Evolutionary conservation across 2,797 vertebrate genomes (phyloP).

Genomic region (Coracias cyanogaster): DNA sequence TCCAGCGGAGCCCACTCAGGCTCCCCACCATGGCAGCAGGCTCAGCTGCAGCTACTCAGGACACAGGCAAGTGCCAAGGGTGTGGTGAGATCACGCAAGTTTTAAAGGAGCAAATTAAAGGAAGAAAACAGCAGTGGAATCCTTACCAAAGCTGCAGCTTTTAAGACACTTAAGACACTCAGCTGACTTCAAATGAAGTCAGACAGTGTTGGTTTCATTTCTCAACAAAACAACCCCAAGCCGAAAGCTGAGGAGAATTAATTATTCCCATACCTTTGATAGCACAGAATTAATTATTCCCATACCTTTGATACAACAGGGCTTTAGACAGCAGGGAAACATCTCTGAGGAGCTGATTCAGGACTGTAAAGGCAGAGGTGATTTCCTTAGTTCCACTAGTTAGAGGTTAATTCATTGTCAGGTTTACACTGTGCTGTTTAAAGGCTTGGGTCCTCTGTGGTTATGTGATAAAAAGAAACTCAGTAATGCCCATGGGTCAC

Average conservation of each 20-base stretch:
- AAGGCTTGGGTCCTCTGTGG: slow-evolving; percentile 22
- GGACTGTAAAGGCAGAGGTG: background rate
- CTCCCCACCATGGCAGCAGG: background rate
- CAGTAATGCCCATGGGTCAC: background rate
- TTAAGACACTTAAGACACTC: background rate
- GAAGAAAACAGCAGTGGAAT: background rate
- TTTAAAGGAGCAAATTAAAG: background rate
- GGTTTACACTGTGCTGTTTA: background rate
- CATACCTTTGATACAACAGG: background rate
- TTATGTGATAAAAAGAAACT: slow-evolving; percentile 9
- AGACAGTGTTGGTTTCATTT: background rate
- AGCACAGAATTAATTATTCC: slow-evolving; percentile 25
- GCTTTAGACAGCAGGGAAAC: background rate
- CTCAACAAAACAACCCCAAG: background rate
- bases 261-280: slow-evolving; percentile 14
- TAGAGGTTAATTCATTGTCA: slow-evolving; percentile 49
- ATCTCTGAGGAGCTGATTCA: background rate
- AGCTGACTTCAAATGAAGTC: slow-evolving; percentile 1
- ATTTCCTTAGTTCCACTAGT: background rate
- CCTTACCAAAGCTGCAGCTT: background rate
- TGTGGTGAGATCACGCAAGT: background rate
- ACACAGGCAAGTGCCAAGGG: background rate
- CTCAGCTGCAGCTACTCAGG: background rate
- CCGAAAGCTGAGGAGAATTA: slow-evolving; percentile 5
- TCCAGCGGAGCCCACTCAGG: background rate